Evolutionary conservation across 2,113 vertebrate genomes (phyloP).

Genomic region (Polypterus bichir): DNA sequence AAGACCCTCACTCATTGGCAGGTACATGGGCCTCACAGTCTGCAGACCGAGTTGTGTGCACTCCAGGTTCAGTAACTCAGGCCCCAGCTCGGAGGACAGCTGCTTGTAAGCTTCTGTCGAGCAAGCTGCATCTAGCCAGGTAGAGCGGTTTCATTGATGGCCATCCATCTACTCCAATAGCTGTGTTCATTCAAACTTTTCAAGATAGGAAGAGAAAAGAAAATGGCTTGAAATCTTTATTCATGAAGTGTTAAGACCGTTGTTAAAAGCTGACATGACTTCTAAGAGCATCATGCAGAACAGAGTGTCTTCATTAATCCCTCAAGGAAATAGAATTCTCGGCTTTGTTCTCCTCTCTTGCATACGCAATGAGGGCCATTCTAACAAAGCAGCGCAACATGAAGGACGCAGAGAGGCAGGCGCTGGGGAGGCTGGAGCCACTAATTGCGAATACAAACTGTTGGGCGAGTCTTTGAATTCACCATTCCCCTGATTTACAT

Average conservation of each 20-base stretch:
- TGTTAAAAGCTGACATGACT: neutral
- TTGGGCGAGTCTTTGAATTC: neutral
- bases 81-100: no score
- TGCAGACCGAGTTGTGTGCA: no score
- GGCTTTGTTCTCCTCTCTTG: neutral
- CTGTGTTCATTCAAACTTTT: no score
- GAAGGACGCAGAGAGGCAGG: neutral
- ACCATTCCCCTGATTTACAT: neutral
- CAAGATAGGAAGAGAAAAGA: no score
- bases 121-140: no score
- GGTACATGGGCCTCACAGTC: no score
- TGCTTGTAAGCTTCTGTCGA: no score
- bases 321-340: neutral
- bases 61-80: no score
- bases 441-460: neutral
- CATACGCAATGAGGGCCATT: neutral
- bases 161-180: no score
- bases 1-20: no score
- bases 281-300: neutral
- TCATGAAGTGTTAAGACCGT: neutral
- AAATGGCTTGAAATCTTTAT: neutral
- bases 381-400: neutral
- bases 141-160: no score
- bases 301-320: neutral
- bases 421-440: neutral